Conservation (phyloP, 2,888 invertebrate genomes). For the Spicauda simplicius region DNA sequence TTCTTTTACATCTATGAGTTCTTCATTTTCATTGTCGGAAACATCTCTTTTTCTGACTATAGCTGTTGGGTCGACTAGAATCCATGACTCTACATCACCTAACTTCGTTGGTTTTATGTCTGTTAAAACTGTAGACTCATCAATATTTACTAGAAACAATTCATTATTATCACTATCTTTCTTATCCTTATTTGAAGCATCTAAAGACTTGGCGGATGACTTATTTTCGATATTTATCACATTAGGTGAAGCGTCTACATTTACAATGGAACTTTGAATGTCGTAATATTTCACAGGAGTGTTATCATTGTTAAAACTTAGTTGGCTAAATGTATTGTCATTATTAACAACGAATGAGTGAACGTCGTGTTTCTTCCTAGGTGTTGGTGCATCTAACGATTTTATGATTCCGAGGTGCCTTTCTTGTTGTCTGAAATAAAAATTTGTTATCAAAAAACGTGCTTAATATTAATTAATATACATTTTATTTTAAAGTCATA, state of each 20-base stretch:
- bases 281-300: constrained; percentile 64
- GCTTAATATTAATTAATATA: too few species aligned
- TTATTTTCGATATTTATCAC: constrained; percentile 35
- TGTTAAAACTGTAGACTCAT: constrained; percentile 45
- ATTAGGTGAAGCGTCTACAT: constrained; percentile 42
- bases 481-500: too few species aligned
- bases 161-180: constrained; percentile 45
- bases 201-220: constrained; percentile 33
- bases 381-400: constrained; percentile 73
- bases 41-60: constrained; percentile 67
- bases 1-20: constrained; percentile 53
- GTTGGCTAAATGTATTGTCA: constrained; percentile 57
- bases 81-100: constrained; percentile 68
- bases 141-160: constrained; percentile 53
- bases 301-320: constrained; percentile 53
- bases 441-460: background rate
- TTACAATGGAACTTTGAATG: constrained; percentile 56
- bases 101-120: constrained; percentile 63
- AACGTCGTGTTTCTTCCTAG: constrained; percentile 78
- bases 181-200: constrained; percentile 24
- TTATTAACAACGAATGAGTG: constrained; percentile 76
- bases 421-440: constrained; percentile 89
- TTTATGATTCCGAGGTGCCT: constrained; percentile 90
- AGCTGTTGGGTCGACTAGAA: constrained; percentile 69
- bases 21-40: constrained; percentile 52